A percentile compares a stretch with the other conserved stretches of the same genome.
Conservation (phyloP, 1,140 invertebrate species). For the Anastrepha ludens region DNA sequence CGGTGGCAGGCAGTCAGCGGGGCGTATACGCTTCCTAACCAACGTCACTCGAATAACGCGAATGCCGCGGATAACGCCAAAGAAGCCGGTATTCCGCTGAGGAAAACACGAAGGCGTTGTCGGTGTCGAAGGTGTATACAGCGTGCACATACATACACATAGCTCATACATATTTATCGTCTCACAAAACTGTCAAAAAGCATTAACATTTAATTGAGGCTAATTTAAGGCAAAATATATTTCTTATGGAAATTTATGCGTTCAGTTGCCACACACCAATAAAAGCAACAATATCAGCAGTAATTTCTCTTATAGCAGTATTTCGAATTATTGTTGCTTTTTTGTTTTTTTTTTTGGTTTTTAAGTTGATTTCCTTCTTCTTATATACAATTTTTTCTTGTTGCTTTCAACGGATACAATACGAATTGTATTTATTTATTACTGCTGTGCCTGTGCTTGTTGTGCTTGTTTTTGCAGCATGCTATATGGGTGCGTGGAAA, state of each 20-base stretch:
- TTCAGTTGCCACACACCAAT: slow-evolving; percentile 54
- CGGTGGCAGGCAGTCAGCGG: slow-evolving; percentile 8
- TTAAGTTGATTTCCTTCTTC: slow-evolving; percentile 49
- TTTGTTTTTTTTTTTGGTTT: slow-evolving; percentile 52
- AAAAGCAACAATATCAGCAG: neutral
- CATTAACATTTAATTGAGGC: slow-evolving; percentile 75
- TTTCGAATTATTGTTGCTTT: neutral
- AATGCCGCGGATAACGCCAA: neutral
- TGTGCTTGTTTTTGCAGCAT: neutral
- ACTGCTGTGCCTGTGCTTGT: neutral
- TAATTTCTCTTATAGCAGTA: slow-evolving; percentile 26
- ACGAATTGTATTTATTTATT: slow-evolving; percentile 52
- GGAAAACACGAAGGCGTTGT: too few species aligned
- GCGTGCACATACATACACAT: neutral
- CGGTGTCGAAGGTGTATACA: neutral
- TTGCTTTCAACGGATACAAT: slow-evolving; percentile 18
- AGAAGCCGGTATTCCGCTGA: neutral
- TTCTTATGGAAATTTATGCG: slow-evolving; percentile 71
- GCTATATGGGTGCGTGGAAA: slow-evolving; percentile 53
- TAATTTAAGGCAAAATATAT: slow-evolving; percentile 73
- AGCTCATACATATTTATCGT: slow-evolving; percentile 54
- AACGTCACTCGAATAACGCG: neutral
- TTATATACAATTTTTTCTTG: neutral
- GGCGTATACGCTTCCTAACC: slow-evolving; percentile 5
- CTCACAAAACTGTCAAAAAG: slow-evolving; percentile 72